A percentile compares a stretch with the other conserved stretches of the same genome.
Evolutionary conservation across 2,888 invertebrate genomes (phyloP).

Genomic region (Lobophora halterata): DNA sequence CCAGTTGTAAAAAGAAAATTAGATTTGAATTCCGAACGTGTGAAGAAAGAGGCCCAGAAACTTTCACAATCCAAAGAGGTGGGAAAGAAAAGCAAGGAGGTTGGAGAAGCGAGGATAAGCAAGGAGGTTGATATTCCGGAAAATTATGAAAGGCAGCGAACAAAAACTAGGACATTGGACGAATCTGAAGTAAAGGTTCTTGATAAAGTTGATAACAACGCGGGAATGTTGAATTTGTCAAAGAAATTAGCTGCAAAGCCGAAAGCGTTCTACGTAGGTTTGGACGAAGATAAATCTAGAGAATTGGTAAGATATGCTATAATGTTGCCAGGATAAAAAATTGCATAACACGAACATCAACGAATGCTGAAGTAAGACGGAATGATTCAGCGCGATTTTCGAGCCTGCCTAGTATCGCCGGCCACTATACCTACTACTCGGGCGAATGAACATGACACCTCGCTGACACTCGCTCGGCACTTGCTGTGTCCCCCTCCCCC

Average conservation of each 20-base stretch:
- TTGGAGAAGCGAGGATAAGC: too few relatives aligned
- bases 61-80: constrained; percentile 28
- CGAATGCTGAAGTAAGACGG: too few relatives aligned
- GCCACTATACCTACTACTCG: too few relatives aligned
- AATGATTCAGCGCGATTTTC: too few relatives aligned
- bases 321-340: too few relatives aligned
- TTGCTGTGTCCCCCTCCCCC: too few relatives aligned
- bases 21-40: constrained; percentile 31
- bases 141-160: constrained; percentile 52
- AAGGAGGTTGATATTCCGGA: not conserved
- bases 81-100: constrained; percentile 10
- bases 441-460: too few relatives aligned
- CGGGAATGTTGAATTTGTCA: constrained; percentile 57
- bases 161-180: constrained; percentile 68
- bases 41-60: constrained; percentile 21
- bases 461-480: too few relatives aligned
- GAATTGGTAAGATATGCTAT: constrained; percentile 33
- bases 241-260: constrained; percentile 56
- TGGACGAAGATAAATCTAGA: constrained; percentile 46
- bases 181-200: constrained; percentile 65
- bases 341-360: too few relatives aligned
- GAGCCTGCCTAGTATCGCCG: too few relatives aligned
- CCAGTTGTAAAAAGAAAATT: constrained; percentile 50
- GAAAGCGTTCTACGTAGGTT: constrained; percentile 64
- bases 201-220: constrained; percentile 59